These are phyloP conservation scores for Anisognathus igniventris DNA, from an alignment of 2,797 vertebrate species.

Conservation along the genomic window DNA sequence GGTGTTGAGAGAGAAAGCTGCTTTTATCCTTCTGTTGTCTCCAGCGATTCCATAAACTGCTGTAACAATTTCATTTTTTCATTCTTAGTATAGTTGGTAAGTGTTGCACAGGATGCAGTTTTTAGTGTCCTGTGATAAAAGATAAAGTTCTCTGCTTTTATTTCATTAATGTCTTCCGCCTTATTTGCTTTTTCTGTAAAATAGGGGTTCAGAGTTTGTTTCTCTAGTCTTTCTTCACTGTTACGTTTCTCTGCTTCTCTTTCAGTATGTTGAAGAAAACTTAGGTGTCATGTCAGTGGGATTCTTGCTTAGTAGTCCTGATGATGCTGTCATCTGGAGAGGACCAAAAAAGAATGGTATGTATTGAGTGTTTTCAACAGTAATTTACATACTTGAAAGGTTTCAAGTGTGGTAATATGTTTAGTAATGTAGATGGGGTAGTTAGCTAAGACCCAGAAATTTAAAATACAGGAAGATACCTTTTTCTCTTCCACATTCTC, in stretches of 20 bases:
- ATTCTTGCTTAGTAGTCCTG: constrained; percentile 90
- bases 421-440: neutral
- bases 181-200: neutral
- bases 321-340: constrained; percentile 97
- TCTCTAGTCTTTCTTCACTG: neutral
- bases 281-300: constrained; percentile 95
- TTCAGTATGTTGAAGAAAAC: constrained; percentile 93
- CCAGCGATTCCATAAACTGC: neutral
- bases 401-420: neutral
- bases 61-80: neutral
- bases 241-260: neutral
- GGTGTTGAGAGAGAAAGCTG: neutral
- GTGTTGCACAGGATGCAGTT: neutral
- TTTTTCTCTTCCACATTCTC: neutral
- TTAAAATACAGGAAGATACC: rapidly evolving
- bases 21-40: neutral
- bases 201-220: neutral
- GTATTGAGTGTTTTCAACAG: neutral
- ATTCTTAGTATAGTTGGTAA: neutral
- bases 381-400: neutral
- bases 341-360: constrained; percentile 96
- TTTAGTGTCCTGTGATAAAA: neutral
- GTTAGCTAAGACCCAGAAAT: neutral
- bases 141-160: neutral
- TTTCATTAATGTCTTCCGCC: neutral